Base-by-base conservation (phyloP, 1,140 invertebrate species). In the Megathymus violae region DNA sequence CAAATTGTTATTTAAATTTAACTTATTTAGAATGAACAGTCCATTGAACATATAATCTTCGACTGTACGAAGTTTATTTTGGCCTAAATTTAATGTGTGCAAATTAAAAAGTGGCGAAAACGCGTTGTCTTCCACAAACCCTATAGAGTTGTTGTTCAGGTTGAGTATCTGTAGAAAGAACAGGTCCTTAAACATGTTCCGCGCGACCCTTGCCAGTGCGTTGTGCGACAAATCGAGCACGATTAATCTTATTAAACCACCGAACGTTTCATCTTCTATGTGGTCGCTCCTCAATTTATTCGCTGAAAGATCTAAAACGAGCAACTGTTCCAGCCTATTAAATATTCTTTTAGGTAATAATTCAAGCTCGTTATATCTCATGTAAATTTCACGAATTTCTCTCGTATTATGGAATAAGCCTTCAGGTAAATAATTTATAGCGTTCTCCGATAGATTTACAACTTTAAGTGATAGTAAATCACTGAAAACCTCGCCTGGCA, bases 161-260 rank as follows among this genome's bases (percentile, higher is more conserved):
- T 96, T 95, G 9, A 97, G 91, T 68, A 96, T 95, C 90, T 97
- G 96, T 66, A 97, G 85, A 59, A 95, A 96, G 82, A 96, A 96
- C 50, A 97, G 92, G 78, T 97, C 95, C 74, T 94, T 94, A 81
- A 97, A 97, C 69, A 94, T 94, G 51, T 92, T 92, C n/a, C 92
- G 88, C 11, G 94, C 92, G 25, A 96, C 92, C 27, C 93, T 89
- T 11, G 93, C 93, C 31, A 96, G 76, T 38, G 92, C 91, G 76
- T 96, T 96, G 74, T 94, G 92, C 22, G 94, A 94, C 60, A 96
- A 86, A 84, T 95, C 94, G 48, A 96, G 85, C 46, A 95, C 92
- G 56, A 95, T 93, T 69, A 96, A 91, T 66, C 94, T 92, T 68
- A 94, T 94, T 51, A 96, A 91, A 63, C 94, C 94, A 46, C 93